phyloP scores from a whole-genome alignment of 2,888 invertebrate species.

The Monopis laevigella region DNA sequence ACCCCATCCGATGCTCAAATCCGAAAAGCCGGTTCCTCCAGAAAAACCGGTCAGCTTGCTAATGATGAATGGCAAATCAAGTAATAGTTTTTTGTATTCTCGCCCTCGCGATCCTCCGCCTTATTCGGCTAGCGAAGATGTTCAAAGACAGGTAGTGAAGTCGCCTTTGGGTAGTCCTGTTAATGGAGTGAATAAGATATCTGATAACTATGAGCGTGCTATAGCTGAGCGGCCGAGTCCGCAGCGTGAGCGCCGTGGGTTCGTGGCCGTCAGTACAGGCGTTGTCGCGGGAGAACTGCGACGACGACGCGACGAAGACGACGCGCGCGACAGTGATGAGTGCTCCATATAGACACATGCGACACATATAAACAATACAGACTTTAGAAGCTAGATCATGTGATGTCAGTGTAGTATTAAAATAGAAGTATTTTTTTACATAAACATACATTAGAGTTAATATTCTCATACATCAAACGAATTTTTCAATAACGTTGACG shows the following conservation, averaged over 20 bases:
- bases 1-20: slow-evolving; percentile 26
- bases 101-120: slow-evolving; percentile 52
- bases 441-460: too few relatives aligned
- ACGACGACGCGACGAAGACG: slow-evolving; percentile 64
- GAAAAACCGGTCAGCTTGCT: slow-evolving; percentile 58
- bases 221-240: slow-evolving; percentile 53
- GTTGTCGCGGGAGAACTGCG: slow-evolving; percentile 29
- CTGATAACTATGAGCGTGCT: slow-evolving; percentile 58
- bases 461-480: too few relatives aligned
- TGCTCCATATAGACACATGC: slow-evolving; percentile 69
- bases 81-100: slow-evolving; percentile 58
- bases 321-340: slow-evolving; percentile 69
- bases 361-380: neutral
- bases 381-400: too few relatives aligned
- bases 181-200: slow-evolving; percentile 56
- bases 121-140: slow-evolving; percentile 38
- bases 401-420: too few relatives aligned
- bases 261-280: slow-evolving; percentile 56
- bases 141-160: slow-evolving; percentile 32
- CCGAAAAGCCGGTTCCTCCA: slow-evolving; percentile 55
- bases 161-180: slow-evolving; percentile 46
- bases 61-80: slow-evolving; percentile 59
- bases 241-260: too few relatives aligned
- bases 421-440: too few relatives aligned
- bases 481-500: too few relatives aligned